Base-by-base conservation (phyloP, 2,797 vertebrate genomes). In the Neomorphus geoffroyi region DNA sequence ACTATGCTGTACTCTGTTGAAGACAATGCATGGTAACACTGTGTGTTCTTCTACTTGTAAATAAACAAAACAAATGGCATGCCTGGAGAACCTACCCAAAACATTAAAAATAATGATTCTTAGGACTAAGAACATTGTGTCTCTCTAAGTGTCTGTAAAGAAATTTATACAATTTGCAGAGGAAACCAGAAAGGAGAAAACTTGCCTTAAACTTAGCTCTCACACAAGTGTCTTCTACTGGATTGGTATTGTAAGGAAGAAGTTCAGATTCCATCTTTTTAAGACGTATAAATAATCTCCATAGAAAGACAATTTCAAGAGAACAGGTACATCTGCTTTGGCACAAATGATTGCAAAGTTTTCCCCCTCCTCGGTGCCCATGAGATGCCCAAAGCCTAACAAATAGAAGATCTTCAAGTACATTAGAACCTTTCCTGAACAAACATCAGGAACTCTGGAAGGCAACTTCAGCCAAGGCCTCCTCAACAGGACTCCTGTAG, bases 341-440 rank as follows among this genome's bases (percentile, higher is more conserved):
- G 13, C 30, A 91, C 18, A 73, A 73, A 81, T 6, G 12, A 62
- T 2, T 74, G 66, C 32, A 88, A 92, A 64, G 54, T 8, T 46
- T 80, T 92, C 64, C 5, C 0, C 7, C 13, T 67, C 30, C 16
- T 83, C 54, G 72, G 37, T 1, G 0, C 22, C 33, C n/a, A 30
- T 12, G 61, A 88, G 26, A 48, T 35, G 19, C 17, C 37, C 50
- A 62, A 71, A 87, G 50, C n/a, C 61, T 82, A 72, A 45, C 74
- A 78, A 84, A 45, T 2, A 1, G 27, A 81, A 84, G 64, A 72
- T 12, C 39, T 19, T 43, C 10, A 80, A 81, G 57, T n/a, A 65
- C 0, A 0, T 45, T 50, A 83, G 33, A 78, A 54, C 13, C 30
- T 45, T 67, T 86, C 61, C 72, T 57, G 41, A 64, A 22, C 15